Evolutionary conservation across 2,888 invertebrate genomes (phyloP), one percentile per base, ranked within the genome.

Genomic region (Choreutis nemorana): DNA sequence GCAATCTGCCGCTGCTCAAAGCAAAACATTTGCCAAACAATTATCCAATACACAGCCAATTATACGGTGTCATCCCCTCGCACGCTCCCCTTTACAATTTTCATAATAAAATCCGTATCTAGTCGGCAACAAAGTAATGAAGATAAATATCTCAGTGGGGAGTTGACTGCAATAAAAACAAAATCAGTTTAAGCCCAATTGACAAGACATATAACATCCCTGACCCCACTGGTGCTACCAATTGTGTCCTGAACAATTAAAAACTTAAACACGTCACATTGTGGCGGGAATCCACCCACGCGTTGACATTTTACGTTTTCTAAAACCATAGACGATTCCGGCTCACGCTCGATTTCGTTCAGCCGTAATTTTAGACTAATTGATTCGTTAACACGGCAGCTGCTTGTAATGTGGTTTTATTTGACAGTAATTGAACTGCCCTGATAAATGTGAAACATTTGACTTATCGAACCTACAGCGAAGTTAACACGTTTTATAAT

Each of bases 111-210:
- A 72, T 68, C 65, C 58, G 63, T 62, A 68, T 64, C 50, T 58
- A 65, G 60, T 63, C 60, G 48, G 47, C 57, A 48, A 49, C 58
- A 54, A 57, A 55, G 52, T 62, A 68, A 77, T 77, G 70, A 65
- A 75, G 75, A 77, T 75, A 63, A 71, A 77, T 77, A 72, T 70
- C 71, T 51, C 73, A 34, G 40, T 50, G 41, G 73, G 77, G 75
- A 72, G 47, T 49, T 39, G 44, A 34, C 31, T 27, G 60, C 68
- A 65, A 73, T 75, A 73, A 77, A 73, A 77, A 68, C 60, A 52
- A 60, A 68, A 73, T 72, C 71, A 64, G 67, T 68, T 68, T 64
- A 61, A 62, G 65, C 65, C 54, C 70, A 64, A 71, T 75, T 70
- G 72, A 68, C 71, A 71, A 64, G 67, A 65, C 55, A 49, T 59